Evolutionary conservation across 2,888 invertebrate species (phyloP).

Genomic region (Hypolimnas misippus): DNA sequence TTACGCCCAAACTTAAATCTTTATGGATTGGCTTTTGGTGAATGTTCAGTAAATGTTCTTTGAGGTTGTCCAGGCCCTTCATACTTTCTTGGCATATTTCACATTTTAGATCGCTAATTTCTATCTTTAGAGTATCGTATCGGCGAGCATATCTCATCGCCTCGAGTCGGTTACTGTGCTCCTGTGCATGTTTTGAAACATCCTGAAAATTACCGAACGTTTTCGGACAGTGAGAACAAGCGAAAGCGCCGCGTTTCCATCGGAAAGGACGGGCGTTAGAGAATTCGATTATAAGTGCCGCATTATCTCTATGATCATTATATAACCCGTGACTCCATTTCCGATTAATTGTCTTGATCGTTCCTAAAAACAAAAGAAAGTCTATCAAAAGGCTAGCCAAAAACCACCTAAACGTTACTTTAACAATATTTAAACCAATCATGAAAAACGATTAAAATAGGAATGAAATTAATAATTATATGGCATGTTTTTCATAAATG

Average conservation of each 20-base stretch:
- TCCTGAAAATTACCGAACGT: conserved; percentile 64
- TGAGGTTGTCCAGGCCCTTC: conserved; percentile 55
- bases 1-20: conserved; percentile 61
- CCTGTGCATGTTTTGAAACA: conserved; percentile 56
- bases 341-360: conserved; percentile 62
- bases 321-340: conserved; percentile 64
- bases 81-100: conserved; percentile 57
- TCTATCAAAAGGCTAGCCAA: conserved; percentile 48
- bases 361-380: conserved; percentile 75
- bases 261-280: conserved; percentile 74
- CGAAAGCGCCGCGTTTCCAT: conserved; percentile 68
- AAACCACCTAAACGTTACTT: too few species aligned
- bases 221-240: conserved; percentile 65
- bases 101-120: conserved; percentile 65
- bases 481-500: background rate
- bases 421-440: too few species aligned
- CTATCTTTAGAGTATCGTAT: conserved; percentile 63
- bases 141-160: conserved; percentile 56
- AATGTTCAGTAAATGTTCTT: conserved; percentile 58
- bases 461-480: too few species aligned
- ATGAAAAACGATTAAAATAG: too few species aligned
- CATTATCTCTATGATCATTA: conserved; percentile 75
- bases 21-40: conserved; percentile 61
- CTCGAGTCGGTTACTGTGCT: conserved; percentile 61
- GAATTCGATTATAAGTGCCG: conserved; percentile 67